A percentile compares a stretch with the other conserved stretches of the same genome.
These are phyloP conservation scores for Spheniscus humboldti DNA, from an alignment of 2,797 vertebrate genomes.

Conservation along the genomic window DNA sequence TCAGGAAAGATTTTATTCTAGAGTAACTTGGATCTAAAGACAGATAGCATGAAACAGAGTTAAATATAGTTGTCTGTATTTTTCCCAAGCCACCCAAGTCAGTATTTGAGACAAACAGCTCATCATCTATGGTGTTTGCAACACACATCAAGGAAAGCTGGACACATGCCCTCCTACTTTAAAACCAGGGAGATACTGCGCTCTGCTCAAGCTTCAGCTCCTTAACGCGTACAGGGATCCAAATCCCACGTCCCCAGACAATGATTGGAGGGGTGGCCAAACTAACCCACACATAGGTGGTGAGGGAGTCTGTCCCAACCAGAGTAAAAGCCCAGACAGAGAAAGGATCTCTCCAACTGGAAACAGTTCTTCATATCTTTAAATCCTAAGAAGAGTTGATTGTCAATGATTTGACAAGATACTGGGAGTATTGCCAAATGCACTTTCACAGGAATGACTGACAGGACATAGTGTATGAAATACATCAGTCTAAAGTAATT, in stretches of 20 bases:
- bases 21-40: not conserved
- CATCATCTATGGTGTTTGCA: not conserved
- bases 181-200: not conserved
- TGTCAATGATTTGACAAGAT: not conserved
- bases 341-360: not conserved
- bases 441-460: not conserved
- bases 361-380: not conserved
- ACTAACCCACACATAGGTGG: not conserved
- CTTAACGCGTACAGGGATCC: not conserved
- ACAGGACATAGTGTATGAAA: not conserved
- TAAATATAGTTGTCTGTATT: not conserved
- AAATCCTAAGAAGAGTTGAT: not conserved
- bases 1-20: not conserved
- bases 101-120: not conserved
- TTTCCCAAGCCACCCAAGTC: not conserved
- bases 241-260: not conserved
- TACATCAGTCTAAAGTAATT: not conserved
- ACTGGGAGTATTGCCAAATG: not conserved
- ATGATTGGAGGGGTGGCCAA: not conserved
- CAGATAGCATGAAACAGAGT: not conserved
- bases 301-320: not conserved
- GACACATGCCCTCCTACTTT: not conserved
- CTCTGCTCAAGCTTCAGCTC: not conserved
- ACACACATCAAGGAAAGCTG: not conserved
- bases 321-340: not conserved